phyloP scores from a whole-genome alignment of 2,888 invertebrate genomes.

The Mimas tiliae region DNA sequence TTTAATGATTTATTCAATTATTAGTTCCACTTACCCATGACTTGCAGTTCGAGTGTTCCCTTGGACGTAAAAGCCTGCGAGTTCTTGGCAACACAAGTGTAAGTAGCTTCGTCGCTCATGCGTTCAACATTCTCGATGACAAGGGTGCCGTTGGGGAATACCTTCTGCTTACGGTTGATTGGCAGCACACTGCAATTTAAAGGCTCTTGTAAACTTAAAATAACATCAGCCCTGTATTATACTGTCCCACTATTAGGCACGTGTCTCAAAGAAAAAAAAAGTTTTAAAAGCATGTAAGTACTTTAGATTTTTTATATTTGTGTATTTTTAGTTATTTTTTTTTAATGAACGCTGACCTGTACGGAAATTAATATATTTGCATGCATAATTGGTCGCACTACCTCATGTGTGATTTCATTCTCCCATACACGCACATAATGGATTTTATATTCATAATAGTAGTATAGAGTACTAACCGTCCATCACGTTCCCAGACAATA shows the following conservation, averaged over 20 bases:
- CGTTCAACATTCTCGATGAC: slow-evolving; percentile 97
- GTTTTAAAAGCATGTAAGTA: too few relatives aligned
- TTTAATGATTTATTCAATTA: too few relatives aligned
- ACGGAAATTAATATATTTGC: too few relatives aligned
- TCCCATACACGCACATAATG: too few relatives aligned
- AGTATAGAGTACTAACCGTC: slow-evolving; percentile 55
- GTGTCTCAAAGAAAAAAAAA: too few relatives aligned
- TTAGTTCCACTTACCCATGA: slow-evolving; percentile 93
- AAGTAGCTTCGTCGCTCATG: slow-evolving; percentile 95
- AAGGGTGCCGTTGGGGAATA: slow-evolving; percentile 96
- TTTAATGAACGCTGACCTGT: too few relatives aligned
- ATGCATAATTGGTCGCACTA: too few relatives aligned
- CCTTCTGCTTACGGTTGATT: slow-evolving; percentile 97
- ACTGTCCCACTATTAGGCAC: too few relatives aligned
- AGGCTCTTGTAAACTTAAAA: background rate
- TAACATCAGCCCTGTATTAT: background rate
- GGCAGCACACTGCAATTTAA: slow-evolving; percentile 88
- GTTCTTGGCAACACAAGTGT: slow-evolving; percentile 97
- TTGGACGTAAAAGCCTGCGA: slow-evolving; percentile 95
- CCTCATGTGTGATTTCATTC: too few relatives aligned
- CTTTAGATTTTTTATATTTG: too few relatives aligned
- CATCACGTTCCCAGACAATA: slow-evolving; percentile 97
- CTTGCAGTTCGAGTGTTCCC: slow-evolving; percentile 95
- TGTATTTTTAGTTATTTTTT: too few relatives aligned
- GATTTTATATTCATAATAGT: background rate